Base-by-base conservation (phyloP, 2,888 invertebrate genomes). In the Drosophila quinaria region DNA sequence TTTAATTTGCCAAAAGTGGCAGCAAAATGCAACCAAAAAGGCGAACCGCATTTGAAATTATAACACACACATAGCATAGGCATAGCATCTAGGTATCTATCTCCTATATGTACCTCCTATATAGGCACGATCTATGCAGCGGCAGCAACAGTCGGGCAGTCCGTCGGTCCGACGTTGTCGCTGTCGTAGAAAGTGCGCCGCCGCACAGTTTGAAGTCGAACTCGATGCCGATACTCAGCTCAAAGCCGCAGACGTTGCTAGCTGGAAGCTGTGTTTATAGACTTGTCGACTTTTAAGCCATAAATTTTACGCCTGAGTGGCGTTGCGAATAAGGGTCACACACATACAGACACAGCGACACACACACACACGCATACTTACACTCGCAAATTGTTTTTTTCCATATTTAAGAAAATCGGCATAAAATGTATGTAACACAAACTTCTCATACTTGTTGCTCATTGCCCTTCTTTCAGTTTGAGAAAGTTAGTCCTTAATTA, bases 1-100 rank as follows among this genome's bases (percentile, higher is more conserved):
- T 87, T 87, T 87, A 87, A 87, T 89, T 87, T 89, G 83, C 90
- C 86, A 87, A 86, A 86, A 89, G 88, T 88, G 86, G 85, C 88
- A 87, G 88, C 69, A 80, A 87, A 84, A 89, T 81, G 70, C 85
- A 87, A 71, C 89, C 73, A 86, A 86, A 89, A 85, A 87, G 89
- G 85, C 75, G 71, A 80, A 65, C 61, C 47, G 63, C 86, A 84
- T 87, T 87, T 89, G 89, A 85, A 85, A 85, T 85, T 85, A 89
- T 85, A 89, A 85, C 89, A 85, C 70, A 81, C 77, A 77, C 67
- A 84, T 56, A 67, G 56, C 56, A 55, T 39, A 42, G 51, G 29
- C 56, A 68, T 58, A n/a, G n/a, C 56, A 68, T 58, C 75, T 61
- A 55, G 44, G 41, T 62, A 29, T 52, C 52, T 39, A 39, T 31